These are phyloP conservation scores for Ctenodactylus gundi DNA, from an alignment of 2,113 vertebrate species.

Conservation along the genomic window DNA sequence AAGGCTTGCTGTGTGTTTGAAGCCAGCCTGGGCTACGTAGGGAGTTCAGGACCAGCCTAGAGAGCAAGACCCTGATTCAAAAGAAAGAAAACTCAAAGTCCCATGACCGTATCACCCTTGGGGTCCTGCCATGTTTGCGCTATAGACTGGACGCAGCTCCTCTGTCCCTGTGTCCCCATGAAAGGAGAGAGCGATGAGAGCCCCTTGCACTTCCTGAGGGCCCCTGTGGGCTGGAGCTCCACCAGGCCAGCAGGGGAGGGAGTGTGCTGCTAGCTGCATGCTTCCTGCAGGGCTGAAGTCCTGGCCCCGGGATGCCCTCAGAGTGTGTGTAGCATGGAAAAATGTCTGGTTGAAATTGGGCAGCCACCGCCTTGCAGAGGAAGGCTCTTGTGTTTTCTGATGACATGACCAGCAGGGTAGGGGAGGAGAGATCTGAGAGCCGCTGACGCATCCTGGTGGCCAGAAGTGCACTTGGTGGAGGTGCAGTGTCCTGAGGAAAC, in stretches of 20 bases:
- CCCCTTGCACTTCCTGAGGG: background rate
- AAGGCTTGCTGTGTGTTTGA: too few relatives aligned
- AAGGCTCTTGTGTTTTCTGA: background rate
- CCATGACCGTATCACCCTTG: background rate
- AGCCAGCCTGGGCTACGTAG: too few relatives aligned
- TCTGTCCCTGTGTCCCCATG: background rate
- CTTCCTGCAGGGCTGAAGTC: background rate
- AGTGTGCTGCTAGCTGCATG: background rate
- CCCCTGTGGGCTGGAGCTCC: background rate
- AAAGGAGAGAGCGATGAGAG: background rate
- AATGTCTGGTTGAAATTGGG: background rate
- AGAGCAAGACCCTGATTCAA: too few relatives aligned
- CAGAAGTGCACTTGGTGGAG: background rate
- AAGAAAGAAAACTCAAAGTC: background rate
- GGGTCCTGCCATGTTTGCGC: background rate
- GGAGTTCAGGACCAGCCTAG: too few relatives aligned
- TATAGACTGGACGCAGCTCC: background rate
- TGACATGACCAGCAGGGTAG: background rate
- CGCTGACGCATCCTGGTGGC: rapidly evolving
- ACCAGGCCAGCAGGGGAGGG: background rate
- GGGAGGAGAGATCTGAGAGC: background rate
- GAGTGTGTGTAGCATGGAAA: background rate
- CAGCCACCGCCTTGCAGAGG: background rate
- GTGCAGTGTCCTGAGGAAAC: rapidly evolving
- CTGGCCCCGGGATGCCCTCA: background rate